Percentiles rank a stretch among this genome's conserved stretches.
These are phyloP conservation scores for Hyles lineata DNA, from an alignment of 2,888 invertebrate genomes.

Conservation along the genomic window DNA sequence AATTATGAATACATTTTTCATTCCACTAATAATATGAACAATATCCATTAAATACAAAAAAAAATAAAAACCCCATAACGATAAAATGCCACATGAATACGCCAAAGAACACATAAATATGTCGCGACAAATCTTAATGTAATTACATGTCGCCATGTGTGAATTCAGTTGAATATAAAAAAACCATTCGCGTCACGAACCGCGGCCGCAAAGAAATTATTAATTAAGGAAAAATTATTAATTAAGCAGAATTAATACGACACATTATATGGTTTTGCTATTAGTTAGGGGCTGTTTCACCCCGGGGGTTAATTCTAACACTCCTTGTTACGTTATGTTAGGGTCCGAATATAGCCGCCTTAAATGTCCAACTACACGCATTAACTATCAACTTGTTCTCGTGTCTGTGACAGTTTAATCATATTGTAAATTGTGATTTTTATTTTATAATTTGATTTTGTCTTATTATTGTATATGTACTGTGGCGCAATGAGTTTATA, in stretches of 20 bases:
- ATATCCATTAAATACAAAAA: neutral
- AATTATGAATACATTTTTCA: too few relatives aligned
- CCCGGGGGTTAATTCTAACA: conserved; percentile 54
- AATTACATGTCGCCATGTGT: conserved; percentile 2
- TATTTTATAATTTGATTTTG: neutral
- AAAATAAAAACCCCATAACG: neutral
- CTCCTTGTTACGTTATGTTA: conserved; percentile 57
- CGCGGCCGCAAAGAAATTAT: conserved; percentile 33
- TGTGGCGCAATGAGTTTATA: too few relatives aligned
- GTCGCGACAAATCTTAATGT: conserved; percentile 19
- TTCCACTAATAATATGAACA: neutral
- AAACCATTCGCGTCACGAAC: conserved; percentile 17
- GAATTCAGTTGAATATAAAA: conserved; percentile 8
- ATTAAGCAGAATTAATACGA: conserved; percentile 48
- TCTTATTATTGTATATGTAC: too few relatives aligned
- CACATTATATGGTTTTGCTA: conserved; percentile 37
- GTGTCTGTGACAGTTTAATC: neutral
- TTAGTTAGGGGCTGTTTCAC: conserved; percentile 39
- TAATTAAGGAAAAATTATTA: conserved; percentile 45
- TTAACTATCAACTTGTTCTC: neutral
- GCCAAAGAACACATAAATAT: neutral
- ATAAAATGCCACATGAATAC: neutral
- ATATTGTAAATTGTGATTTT: neutral
- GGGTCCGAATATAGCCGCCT: conserved; percentile 50
- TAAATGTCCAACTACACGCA: conserved; percentile 52